A percentile compares a stretch with the other conserved stretches of the same genome.
Conservation (phyloP, 2,888 invertebrate species). For the Cheilosia urbana region DNA sequence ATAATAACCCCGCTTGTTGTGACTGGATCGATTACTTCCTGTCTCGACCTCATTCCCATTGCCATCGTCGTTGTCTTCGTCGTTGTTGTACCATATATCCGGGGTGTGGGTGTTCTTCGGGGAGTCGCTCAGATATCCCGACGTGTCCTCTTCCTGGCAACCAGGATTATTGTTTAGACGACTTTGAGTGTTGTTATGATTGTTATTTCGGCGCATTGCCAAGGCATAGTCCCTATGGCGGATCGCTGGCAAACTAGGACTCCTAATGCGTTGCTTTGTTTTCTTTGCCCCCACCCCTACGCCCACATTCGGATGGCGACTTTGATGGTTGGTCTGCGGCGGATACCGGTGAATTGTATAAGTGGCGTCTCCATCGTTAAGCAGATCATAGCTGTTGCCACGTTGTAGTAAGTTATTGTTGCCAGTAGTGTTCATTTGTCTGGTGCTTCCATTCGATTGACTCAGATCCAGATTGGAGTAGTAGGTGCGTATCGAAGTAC, state of each 20-base stretch:
- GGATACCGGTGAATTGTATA: conserved; percentile 62
- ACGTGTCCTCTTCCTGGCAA: conserved; percentile 89
- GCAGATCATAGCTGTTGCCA: conserved; percentile 79
- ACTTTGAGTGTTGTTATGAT: conserved; percentile 79
- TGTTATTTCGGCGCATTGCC: conserved; percentile 77
- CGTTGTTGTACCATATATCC: conserved; percentile 83
- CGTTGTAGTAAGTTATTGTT: conserved; percentile 71
- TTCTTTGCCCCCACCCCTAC: conserved; percentile 21
- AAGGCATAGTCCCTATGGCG: conserved; percentile 80
- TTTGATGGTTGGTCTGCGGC: conserved; percentile 36
- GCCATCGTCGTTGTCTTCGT: conserved; percentile 77
- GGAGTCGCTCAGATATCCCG: conserved; percentile 93
- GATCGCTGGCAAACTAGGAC: conserved; percentile 89
- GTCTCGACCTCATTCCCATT: conserved; percentile 75
- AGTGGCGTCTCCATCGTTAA: conserved; percentile 75
- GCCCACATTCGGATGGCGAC: conserved; percentile 56
- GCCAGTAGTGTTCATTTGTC: conserved; percentile 54
- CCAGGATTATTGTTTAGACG: conserved; percentile 81
- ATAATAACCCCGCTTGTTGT: conserved; percentile 63
- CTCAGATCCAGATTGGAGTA: conserved; percentile 83
- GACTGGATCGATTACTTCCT: conserved; percentile 78
- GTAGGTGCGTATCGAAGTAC: conserved; percentile 83
- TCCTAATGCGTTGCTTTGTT: conserved; percentile 83
- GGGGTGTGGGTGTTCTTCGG: conserved; percentile 85
- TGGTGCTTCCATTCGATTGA: conserved; percentile 77